These are phyloP conservation scores for Vespertilio murinus DNA, from an alignment of 2,797 vertebrate genomes.

Conservation along the genomic window DNA sequence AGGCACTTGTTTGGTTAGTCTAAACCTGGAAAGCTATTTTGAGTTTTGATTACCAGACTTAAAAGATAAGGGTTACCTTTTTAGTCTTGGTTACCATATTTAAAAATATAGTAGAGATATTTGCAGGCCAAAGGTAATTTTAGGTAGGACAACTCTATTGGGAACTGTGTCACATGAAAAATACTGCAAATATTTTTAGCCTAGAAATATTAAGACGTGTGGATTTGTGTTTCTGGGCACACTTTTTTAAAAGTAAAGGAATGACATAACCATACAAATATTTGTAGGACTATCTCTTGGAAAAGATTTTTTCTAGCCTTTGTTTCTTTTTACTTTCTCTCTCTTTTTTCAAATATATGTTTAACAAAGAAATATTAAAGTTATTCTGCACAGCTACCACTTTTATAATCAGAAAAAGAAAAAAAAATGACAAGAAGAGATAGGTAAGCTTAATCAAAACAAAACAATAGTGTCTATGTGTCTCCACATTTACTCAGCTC, in stretches of 20 bases:
- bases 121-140: neutral
- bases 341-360: neutral
- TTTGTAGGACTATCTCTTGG: neutral
- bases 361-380: neutral
- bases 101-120: neutral
- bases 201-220: neutral
- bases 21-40: neutral
- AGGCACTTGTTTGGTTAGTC: neutral
- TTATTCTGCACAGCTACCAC: neutral
- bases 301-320: slow-evolving; percentile 9
- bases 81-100: neutral
- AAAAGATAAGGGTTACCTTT: neutral
- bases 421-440: neutral
- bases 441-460: neutral
- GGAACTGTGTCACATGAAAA: neutral
- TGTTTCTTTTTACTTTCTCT: neutral
- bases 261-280: neutral
- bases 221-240: neutral
- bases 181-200: neutral
- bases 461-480: neutral
- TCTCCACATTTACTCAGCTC: neutral
- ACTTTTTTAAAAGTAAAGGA: neutral
- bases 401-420: neutral
- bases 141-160: neutral
- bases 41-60: neutral